Base-by-base conservation (phyloP, 2,797 vertebrate species). In the Halcyon smyrnensis region DNA sequence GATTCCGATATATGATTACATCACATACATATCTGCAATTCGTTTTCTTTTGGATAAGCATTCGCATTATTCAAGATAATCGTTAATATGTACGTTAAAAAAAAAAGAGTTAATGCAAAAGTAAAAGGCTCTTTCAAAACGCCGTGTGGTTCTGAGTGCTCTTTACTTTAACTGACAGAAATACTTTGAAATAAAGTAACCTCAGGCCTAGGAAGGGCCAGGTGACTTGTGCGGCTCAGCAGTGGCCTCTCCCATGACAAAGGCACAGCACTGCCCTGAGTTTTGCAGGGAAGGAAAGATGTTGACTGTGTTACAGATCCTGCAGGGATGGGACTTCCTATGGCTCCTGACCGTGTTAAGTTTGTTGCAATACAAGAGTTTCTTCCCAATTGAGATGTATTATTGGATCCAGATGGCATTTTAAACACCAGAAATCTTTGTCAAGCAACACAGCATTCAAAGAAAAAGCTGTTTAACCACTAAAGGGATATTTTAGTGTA, bases 361-460 rank as follows among this genome's bases (percentile, higher is more conserved):
- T 27, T 82, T 79, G 84, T 84, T 96, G 84, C 89, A 85, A 25
- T 14, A 57, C 86, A 77, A 84, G 86, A 83, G 86, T 34, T 90
- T 65, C 90, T 87, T 75, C 84, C 71, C 92, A 90, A 9, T 2
- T 87, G 77, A 96, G 88, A 69, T 6, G 9, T 25, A 21, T 85
- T 90, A 96, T 95, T 92, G 79, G 68, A 94, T 96, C 93, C 95
- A 96, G 95, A 90, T 87, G 81, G 79, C 68, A 80, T 46, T 89
- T 80, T 12, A 90, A 94, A 85, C 64, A 89, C 56, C 84, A 87
- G 81, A 48, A 85, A 80, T 87, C 89, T 74, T 39, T 83, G 81
- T 48, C 87, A 68, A 89, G 74, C 70, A 79, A 1, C 24, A 16
- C 17, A 46, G 17, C 63, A 63, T 82, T 89, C 70, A 87, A 84